Evolutionary conservation across 2,113 vertebrate genomes (phyloP).

Genomic region (Rhodinocichla rosea): DNA sequence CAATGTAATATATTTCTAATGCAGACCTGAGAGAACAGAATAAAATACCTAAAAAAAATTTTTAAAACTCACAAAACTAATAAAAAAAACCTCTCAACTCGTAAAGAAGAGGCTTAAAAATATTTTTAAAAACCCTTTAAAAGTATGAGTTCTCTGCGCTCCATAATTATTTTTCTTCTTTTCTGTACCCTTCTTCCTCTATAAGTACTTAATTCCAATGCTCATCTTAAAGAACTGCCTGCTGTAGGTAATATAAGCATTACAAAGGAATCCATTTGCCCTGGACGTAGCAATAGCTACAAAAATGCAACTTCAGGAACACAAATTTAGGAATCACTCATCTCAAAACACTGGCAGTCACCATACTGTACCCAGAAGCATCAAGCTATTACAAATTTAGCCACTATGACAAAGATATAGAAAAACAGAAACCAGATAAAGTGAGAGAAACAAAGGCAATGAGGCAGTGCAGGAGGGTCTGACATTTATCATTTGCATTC

Average conservation of each 20-base stretch:
- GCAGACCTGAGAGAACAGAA: neutral
- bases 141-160: neutral
- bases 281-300: neutral
- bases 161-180: neutral
- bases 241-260: neutral
- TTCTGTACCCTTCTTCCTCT: neutral
- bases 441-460: neutral
- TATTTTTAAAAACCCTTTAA: neutral
- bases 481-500: neutral
- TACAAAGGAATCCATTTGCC: neutral
- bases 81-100: fast-evolving
- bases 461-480: neutral
- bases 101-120: neutral
- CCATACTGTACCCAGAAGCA: neutral
- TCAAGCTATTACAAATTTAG: neutral
- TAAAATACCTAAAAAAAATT: neutral
- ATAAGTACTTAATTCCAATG: neutral
- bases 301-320: neutral
- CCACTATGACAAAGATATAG: neutral
- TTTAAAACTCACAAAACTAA: neutral
- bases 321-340: neutral
- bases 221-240: neutral
- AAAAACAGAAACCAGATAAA: neutral
- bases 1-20: neutral
- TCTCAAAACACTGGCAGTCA: neutral